Conservation (phyloP, 2,888 invertebrate genomes). For the Dione juno region DNA sequence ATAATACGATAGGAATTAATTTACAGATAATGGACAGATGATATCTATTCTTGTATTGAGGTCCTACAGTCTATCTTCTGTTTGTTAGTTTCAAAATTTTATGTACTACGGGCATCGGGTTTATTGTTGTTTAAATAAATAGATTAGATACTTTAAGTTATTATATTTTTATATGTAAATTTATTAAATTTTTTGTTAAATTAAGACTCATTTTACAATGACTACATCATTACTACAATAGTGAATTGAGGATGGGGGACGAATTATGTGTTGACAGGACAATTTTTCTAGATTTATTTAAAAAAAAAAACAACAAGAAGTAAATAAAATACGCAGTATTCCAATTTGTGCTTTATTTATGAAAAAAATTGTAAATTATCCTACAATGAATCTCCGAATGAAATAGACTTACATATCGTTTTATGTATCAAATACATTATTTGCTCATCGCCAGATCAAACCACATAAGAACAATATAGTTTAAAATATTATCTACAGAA, state of each 20-base stretch:
- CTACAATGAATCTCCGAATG: slow-evolving; percentile 85
- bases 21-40: not conserved
- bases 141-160: too few species aligned
- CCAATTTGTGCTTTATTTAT: slow-evolving; percentile 86
- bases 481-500: slow-evolving; percentile 84
- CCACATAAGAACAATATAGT: slow-evolving; percentile 83
- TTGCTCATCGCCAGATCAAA: slow-evolving; percentile 82
- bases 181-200: too few species aligned
- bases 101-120: too few species aligned
- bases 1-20: slow-evolving; percentile 10
- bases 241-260: not conserved
- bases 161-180: too few species aligned
- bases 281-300: not conserved
- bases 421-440: slow-evolving; percentile 84
- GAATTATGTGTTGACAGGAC: not conserved
- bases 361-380: slow-evolving; percentile 88
- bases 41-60: not conserved
- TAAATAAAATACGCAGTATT: slow-evolving; percentile 73
- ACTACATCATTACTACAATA: too few species aligned
- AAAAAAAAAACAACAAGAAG: slow-evolving; percentile 2
- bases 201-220: too few species aligned
- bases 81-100: not conserved
- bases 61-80: not conserved
- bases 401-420: slow-evolving; percentile 84
- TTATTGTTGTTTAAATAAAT: too few species aligned